Evolutionary conservation across 2,113 vertebrate genomes (phyloP).

Genomic region (Siphamia tubifer): DNA sequence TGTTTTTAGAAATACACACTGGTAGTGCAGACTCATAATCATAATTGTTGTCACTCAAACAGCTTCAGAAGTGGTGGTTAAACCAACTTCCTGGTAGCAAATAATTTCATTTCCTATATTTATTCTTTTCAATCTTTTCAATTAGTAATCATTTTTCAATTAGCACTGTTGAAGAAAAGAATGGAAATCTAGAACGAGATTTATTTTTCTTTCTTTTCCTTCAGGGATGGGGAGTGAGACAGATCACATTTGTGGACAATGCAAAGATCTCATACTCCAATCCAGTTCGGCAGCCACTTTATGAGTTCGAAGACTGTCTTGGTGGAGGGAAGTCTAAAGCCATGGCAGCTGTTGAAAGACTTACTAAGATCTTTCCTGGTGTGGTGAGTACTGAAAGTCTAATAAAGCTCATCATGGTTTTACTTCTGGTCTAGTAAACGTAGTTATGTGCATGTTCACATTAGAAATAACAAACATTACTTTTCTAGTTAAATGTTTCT

Average conservation of each 20-base stretch:
- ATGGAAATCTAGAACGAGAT: background rate
- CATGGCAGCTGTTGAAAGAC: constrained; percentile 88
- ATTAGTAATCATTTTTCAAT: too few species aligned
- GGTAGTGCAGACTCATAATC: background rate
- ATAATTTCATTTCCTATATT: too few species aligned
- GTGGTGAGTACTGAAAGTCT: constrained; percentile 82
- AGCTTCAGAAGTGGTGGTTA: background rate
- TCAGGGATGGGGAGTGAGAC: constrained; percentile 97
- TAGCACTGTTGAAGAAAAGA: background rate
- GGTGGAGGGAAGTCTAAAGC: constrained; percentile 91
- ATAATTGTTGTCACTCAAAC: background rate
- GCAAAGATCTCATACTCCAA: constrained; percentile 98
- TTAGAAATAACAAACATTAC: background rate
- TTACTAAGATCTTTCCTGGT: constrained; percentile 95
- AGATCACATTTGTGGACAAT: constrained; percentile 96
- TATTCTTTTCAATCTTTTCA: too few species aligned
- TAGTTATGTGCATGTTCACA: too few species aligned
- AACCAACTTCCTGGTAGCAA: too few species aligned
- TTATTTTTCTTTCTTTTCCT: background rate
- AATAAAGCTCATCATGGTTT: too few species aligned
- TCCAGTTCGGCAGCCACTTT: constrained; percentile 94
- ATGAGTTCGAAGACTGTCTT: constrained; percentile 97
- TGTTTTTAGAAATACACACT: background rate
- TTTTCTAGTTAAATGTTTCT: too few species aligned
- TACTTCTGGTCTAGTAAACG: too few species aligned